phyloP scores from a whole-genome alignment of 2,888 invertebrate genomes.

The Palloptera scutellata region DNA sequence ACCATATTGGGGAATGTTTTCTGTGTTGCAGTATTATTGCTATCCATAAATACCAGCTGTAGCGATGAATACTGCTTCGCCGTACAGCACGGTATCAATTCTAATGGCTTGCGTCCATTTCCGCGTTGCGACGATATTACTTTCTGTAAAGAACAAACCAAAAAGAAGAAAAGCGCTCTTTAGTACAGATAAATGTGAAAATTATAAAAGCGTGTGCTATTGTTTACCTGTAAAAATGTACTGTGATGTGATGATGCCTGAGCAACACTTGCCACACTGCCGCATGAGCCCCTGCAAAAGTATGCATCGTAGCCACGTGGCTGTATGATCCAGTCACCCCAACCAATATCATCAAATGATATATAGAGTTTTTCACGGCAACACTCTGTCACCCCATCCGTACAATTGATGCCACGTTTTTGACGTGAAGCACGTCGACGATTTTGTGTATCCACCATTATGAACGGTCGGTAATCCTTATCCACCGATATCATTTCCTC shows the following conservation, averaged over 20 bases:
- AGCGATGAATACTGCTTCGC: slow-evolving; percentile 83
- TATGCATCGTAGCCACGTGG: slow-evolving; percentile 87
- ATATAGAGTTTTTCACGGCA: slow-evolving; percentile 85
- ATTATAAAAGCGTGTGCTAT: too few relatives aligned
- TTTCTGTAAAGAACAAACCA: slow-evolving; percentile 38
- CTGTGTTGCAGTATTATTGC: slow-evolving; percentile 79
- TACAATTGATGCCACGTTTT: slow-evolving; percentile 74
- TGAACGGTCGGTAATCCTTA: slow-evolving; percentile 76
- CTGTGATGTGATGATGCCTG: slow-evolving; percentile 73
- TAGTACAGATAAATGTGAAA: slow-evolving; percentile 13
- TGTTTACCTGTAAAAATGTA: slow-evolving; percentile 76
- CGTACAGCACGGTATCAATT: slow-evolving; percentile 85
- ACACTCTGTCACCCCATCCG: slow-evolving; percentile 76
- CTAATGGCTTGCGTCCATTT: slow-evolving; percentile 66
- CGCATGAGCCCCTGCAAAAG: slow-evolving; percentile 85
- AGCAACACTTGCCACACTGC: slow-evolving; percentile 76
- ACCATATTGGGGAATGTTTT: slow-evolving; percentile 88
- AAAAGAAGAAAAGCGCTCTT: slow-evolving; percentile 10
- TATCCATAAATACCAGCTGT: slow-evolving; percentile 81
- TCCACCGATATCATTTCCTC: slow-evolving; percentile 73
- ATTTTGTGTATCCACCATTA: slow-evolving; percentile 80
- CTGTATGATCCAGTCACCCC: slow-evolving; percentile 87
- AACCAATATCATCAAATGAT: slow-evolving; percentile 84
- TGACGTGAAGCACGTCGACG: slow-evolving; percentile 68
- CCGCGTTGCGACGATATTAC: slow-evolving; percentile 58